phyloP scores from a whole-genome alignment of 2,113 vertebrate genomes.

The Clupea harengus region DNA sequence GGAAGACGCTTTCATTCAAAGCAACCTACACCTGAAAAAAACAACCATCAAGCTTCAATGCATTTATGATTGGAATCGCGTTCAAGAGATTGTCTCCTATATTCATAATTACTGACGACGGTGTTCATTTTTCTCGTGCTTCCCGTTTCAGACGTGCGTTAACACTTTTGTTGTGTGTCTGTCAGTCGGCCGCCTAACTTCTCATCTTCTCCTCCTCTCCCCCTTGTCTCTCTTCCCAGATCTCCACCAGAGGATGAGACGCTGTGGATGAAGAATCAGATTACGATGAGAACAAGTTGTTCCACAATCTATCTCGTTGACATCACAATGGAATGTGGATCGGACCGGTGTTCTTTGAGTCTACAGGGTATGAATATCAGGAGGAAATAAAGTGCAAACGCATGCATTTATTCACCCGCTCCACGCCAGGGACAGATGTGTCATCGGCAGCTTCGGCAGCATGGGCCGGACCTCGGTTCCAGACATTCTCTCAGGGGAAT shows the following conservation, averaged over 20 bases:
- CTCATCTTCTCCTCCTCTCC: neutral
- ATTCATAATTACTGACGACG: neutral
- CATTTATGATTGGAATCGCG: neutral
- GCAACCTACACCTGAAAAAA: too few species aligned
- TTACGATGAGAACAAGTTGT: too few species aligned
- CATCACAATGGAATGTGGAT: neutral
- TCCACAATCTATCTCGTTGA: neutral
- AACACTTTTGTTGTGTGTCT: neutral
- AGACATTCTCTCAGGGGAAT: constrained; percentile 29
- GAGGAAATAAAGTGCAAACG: constrained; percentile 29
- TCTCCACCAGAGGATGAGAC: neutral
- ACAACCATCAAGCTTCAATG: too few species aligned
- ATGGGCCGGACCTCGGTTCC: neutral
- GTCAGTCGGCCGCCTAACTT: neutral
- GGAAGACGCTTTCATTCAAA: too few species aligned
- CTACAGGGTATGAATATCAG: neutral
- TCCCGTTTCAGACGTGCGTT: neutral
- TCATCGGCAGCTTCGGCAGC: constrained; percentile 5
- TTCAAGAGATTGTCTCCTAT: neutral
- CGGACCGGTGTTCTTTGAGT: neutral
- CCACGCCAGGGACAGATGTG: constrained; percentile 28
- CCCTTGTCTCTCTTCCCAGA: constrained; percentile 21
- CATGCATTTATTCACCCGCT: constrained; percentile 10
- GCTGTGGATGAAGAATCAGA: neutral
- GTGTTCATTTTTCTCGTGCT: neutral